These are phyloP conservation scores for Basileuterus tristriatus DNA, from an alignment of 2,797 vertebrate genomes.

Conservation along the genomic window DNA sequence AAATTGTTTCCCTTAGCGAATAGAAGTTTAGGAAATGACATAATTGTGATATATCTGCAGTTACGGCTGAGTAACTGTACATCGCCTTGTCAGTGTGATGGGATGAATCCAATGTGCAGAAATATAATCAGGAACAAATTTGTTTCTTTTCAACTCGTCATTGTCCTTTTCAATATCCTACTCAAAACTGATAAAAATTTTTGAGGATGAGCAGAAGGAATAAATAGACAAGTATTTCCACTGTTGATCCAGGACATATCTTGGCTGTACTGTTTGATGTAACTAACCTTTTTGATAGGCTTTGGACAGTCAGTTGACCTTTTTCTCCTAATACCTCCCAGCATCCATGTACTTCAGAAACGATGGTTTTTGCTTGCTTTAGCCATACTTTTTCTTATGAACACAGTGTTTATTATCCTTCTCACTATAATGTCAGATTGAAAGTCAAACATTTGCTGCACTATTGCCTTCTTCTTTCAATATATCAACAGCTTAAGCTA, in stretches of 20 bases:
- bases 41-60: not conserved
- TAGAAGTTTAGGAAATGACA: not conserved
- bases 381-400: constrained; percentile 26
- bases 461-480: constrained; percentile 13
- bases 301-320: constrained; percentile 47
- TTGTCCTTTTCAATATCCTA: not conserved
- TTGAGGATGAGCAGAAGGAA: not conserved
- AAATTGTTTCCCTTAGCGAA: not conserved
- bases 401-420: constrained; percentile 25
- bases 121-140: not conserved
- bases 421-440: constrained; percentile 32
- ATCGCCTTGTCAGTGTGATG: not conserved
- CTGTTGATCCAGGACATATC: not conserved
- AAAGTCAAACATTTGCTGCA: constrained; percentile 52
- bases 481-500: constrained; percentile 22
- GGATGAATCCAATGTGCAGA: not conserved
- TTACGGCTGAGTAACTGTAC: not conserved
- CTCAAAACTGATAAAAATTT: not conserved
- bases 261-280: not conserved
- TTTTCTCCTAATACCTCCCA: constrained; percentile 48
- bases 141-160: not conserved
- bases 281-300: not conserved
- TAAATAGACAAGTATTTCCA: not conserved
- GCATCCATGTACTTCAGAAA: constrained; percentile 4
- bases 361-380: constrained; percentile 21